These are phyloP conservation scores for Euphydryas editha DNA, from an alignment of 2,888 invertebrate genomes.

Conservation along the genomic window DNA sequence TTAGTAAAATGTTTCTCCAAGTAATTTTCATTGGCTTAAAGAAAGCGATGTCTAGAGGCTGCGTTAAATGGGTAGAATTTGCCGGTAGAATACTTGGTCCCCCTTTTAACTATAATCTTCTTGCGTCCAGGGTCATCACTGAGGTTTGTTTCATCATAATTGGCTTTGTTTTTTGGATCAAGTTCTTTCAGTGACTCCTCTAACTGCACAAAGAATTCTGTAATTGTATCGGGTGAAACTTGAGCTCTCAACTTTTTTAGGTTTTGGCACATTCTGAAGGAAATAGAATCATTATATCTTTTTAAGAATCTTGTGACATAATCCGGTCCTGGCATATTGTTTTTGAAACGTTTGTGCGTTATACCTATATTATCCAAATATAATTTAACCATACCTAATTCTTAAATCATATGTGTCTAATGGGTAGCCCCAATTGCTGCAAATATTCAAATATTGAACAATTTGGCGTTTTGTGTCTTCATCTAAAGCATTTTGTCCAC, in stretches of 20 bases:
- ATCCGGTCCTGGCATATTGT: conserved; percentile 26
- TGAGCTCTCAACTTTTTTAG: conserved; percentile 35
- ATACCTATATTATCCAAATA: conserved; percentile 24
- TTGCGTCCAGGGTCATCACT: conserved; percentile 38
- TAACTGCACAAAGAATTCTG: conserved; percentile 8
- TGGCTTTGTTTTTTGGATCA: conserved; percentile 3
- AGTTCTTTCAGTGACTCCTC: conserved; percentile 31
- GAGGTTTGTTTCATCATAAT: conserved; percentile 47
- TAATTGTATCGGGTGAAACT: conserved; percentile 27
- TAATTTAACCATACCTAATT: conserved; percentile 22
- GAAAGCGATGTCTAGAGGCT: conserved; percentile 1
- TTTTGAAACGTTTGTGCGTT: conserved; percentile 12
- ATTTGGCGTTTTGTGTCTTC: conserved; percentile 19
- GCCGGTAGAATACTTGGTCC: conserved; percentile 45
- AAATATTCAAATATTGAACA: conserved; percentile 21
- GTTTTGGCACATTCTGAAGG: conserved; percentile 34
- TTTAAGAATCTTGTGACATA: conserved; percentile 22
- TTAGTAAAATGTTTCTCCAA: conserved; percentile 15
- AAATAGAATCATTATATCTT: conserved; percentile 27
- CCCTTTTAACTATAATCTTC: conserved; percentile 48
- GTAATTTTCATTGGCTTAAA: conserved; percentile 16
- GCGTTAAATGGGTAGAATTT: conserved; percentile 47
- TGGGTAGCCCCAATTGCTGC: conserved; percentile 21
- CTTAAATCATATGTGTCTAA: conserved; percentile 23
- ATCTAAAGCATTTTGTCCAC: conserved; percentile 20